Base-by-base conservation (phyloP, 2,113 vertebrate genomes). In the Sapayoa aenigma region DNA sequence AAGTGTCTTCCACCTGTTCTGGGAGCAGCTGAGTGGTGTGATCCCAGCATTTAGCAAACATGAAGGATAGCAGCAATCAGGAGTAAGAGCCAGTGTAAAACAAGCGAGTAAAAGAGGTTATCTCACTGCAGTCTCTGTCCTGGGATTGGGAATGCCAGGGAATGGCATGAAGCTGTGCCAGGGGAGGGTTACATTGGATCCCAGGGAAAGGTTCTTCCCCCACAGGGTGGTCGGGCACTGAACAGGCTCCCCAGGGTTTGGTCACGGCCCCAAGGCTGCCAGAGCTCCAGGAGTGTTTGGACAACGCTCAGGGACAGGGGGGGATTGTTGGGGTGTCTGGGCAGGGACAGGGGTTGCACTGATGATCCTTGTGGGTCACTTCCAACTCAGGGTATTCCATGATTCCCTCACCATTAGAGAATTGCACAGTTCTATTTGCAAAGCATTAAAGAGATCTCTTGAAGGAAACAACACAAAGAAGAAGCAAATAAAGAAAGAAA, bases 271-370 rank as follows among this genome's bases (percentile, higher is more conserved):
- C 4, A 0, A 30, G 41, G 49, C 66, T 72, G 75, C 24, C 76
- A 27, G 31, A 73, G 67, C 27, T 50, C 5, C 25, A 50, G 85
- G 35, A 35, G 35, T 0, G 0, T 44, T 31, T 37, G 67, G 67
- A 21, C 39, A 44, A 1, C 0, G 0, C n/a, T 47, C 5, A 30
- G 67, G 58, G 20, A 4, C 49, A 72, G 59, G 50, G 4, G 8
- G 68, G 75, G 31, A 7, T 11, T 58, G 9, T 2, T 50, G 52
- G 52, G 76, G 68, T 2, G 44, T 50, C 50, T 66, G 59, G 3
- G 44, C 44, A 58, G 42, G 35, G 50, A 2, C 42, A 33, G 50
- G 56, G 0, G 17, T 19, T 50, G 59, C 5, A 4, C 21, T 42
- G 1, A 12, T 23, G 37, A 37, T 18, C 44, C 52, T 11, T 6